These are phyloP conservation scores for Epinotia demarniana DNA, from an alignment of 2,888 invertebrate genomes.

Conservation along the genomic window DNA sequence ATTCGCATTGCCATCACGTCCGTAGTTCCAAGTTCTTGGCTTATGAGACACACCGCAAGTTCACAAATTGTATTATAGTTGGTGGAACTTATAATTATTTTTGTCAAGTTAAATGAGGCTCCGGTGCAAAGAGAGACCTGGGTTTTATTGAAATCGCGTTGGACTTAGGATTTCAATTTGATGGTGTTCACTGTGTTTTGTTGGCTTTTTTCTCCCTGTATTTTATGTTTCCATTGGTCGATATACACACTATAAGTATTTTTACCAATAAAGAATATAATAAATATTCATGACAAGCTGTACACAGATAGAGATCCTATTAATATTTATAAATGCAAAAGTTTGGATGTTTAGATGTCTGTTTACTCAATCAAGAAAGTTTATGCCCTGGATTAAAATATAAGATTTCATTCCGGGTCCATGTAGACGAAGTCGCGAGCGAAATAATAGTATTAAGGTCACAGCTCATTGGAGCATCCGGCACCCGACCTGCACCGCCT, in stretches of 20 bases:
- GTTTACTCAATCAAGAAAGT: too few species aligned
- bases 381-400: too few species aligned
- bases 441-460: too few species aligned
- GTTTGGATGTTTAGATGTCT: too few species aligned
- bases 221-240: background rate
- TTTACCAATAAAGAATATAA: too few species aligned
- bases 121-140: background rate
- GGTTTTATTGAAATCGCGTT: constrained; percentile 14
- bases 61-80: constrained; percentile 39
- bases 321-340: too few species aligned
- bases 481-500: too few species aligned
- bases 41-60: constrained; percentile 6
- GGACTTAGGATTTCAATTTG: background rate
- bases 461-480: too few species aligned
- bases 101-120: constrained; percentile 43
- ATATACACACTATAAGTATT: background rate
- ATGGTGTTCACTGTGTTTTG: background rate
- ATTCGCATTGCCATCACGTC: constrained; percentile 23
- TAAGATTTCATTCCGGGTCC: too few species aligned
- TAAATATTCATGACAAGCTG: too few species aligned
- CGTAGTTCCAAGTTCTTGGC: background rate
- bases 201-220: background rate
- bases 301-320: too few species aligned
- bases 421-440: too few species aligned
- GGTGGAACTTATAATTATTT: constrained; percentile 43